Evolutionary conservation across 64 coral and sea anemone species (phyloP), one percentile per base, ranked within the genome.

Genomic region (Montipora capricornis): DNA sequence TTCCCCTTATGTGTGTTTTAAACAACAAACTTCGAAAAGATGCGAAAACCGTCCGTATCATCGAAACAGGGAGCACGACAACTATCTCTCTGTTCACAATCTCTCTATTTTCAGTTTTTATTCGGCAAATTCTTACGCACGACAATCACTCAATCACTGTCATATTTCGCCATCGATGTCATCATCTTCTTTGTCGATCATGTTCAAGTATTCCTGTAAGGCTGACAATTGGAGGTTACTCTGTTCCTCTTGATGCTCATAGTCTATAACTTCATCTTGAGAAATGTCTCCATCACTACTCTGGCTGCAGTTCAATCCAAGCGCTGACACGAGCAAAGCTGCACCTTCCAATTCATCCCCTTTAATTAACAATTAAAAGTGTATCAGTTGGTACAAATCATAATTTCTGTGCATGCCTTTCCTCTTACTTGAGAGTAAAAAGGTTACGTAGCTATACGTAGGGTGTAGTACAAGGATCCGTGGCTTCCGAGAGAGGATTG

Each of bases 261-360:
- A 88, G 62, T 97, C 95, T 8, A 94, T 91, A 12, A 97, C 62
- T 79, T 97, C 95, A 92, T 97, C 95, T 68, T 97, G 92, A 8
- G 92, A 82, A n/a, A 91, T 26, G 5, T 97, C 92, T 58, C 90
- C 83, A 86, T 87, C 91, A 17, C 84, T 37, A 37, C 29, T 49
- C n/a, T 60, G 80, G 24, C 93, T 95, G 73, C 29, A n/a, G n/a
- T 64, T 73, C 3, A 52, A 5, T 37, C 66, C 77, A 49, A 2
- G 5, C 69, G 75, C 61, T 44, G 82, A 81, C 9, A 44, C 37
- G 8, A 88, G 87, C 73, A 89, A 82, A 8, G 70, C 26, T 69
- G 70, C 20, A 17, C 68, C 64, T 50, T 80, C 53, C 2, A 93
- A 53, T 53, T 20, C 47, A 46, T 95, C 88, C 6, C 66, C 95